Percentiles rank a stretch among this genome's conserved stretches.
These are phyloP conservation scores for Phoenoteleia sp. DNA, from an alignment of 2,888 invertebrate species.

Conservation along the genomic window DNA sequence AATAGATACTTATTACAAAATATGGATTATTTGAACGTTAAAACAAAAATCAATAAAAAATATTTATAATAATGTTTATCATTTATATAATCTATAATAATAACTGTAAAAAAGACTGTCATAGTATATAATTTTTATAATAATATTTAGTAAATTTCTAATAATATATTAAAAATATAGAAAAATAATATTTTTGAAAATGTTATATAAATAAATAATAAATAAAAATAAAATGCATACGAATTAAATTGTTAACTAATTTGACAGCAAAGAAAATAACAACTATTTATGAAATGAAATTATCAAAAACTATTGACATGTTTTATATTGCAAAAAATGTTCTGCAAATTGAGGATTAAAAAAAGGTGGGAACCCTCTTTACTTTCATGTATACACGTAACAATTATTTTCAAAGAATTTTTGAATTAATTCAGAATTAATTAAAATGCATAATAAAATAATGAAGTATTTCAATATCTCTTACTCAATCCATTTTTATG, in stretches of 20 bases:
- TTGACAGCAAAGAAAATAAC: neutral
- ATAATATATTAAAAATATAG: neutral
- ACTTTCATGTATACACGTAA: neutral
- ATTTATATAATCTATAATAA: no score
- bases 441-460: no score
- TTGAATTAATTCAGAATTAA: neutral
- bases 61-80: no score
- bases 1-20: no score
- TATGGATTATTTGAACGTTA: no score
- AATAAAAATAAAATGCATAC: neutral
- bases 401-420: neutral
- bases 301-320: neutral
- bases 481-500: no score
- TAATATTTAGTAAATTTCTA: neutral
- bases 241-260: neutral
- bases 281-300: neutral
- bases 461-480: no score
- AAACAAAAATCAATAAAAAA: no score
- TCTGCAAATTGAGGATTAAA: neutral
- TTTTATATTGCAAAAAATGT: neutral
- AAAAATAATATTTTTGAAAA: neutral
- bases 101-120: neutral
- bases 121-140: neutral
- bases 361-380: constrained; percentile 15
- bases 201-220: neutral